Conservation (phyloP, 2,113 vertebrate genomes). For the Suncus etruscus region DNA sequence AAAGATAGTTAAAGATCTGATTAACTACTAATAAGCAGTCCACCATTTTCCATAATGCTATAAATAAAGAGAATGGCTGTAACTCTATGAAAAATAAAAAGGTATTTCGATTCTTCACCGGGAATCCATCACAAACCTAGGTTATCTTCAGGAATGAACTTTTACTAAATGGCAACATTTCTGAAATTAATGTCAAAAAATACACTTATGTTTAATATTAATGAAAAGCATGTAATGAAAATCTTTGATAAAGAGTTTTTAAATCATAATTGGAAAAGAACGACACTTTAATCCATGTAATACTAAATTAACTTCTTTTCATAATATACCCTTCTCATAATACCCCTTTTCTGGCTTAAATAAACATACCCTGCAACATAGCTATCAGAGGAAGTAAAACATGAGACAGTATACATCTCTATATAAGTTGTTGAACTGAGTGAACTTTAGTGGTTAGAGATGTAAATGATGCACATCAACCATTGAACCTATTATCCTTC, state of each 20-base stretch:
- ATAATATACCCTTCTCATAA: not conserved
- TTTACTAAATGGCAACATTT: not conserved
- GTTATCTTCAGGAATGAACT: not conserved
- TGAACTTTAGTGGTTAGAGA: not conserved
- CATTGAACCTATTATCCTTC: no score
- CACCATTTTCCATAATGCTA: not conserved
- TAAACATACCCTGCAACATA: not conserved
- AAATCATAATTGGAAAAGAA: constrained; percentile 3
- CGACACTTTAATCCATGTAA: not conserved
- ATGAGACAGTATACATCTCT: not conserved
- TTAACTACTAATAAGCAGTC: not conserved
- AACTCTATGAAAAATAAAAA: not conserved
- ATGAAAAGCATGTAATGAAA: not conserved
- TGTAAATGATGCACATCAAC: not conserved
- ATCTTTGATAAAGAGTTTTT: not conserved
- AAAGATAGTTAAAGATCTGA: not conserved
- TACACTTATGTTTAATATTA: constrained; percentile 30
- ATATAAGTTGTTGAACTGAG: not conserved
- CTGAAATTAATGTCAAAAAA: not conserved
- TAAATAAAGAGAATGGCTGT: not conserved
- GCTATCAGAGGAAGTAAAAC: not conserved
- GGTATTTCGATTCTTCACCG: not conserved
- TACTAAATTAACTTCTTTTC: not conserved
- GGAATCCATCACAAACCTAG: not conserved
- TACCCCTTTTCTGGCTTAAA: not conserved